Base-by-base conservation (phyloP, 2,888 invertebrate genomes). In the Glaucopsyche alexis region DNA sequence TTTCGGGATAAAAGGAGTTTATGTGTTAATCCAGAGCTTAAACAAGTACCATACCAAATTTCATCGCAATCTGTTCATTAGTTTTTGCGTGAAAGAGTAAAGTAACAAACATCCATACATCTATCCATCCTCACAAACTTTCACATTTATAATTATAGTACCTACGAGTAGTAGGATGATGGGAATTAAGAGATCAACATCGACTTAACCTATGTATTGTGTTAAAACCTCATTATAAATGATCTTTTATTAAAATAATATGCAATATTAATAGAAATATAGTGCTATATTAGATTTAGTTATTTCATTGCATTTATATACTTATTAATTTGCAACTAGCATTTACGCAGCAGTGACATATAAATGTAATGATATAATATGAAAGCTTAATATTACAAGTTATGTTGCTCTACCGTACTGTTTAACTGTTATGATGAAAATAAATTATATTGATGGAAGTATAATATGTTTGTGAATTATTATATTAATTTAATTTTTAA, bases 281-380 rank as follows among this genome's bases (percentile, higher is more conserved):
- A 60, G 69, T 69, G 69, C 69, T 69, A 69, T 69, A 69, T 69
- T 69, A 69, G 49, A 19, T 45, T 69, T 69, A 38, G 19, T 47
- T 45, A 47, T 29, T 69, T 49, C 19, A 69, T 47, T 69, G 69
- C 49, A 69, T 67, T 67, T 65, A 50, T 50, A 50, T 50, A 50
- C n/a, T 65, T 66, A n/a, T 67, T 16, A 45, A 45, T 16, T 42
- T 45, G 66, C 67, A 47, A 47, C 19, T 49, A 69, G 60, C 60
- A 60, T 29, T 29, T 60, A 29, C 29, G 1, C 8, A 55, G 11
- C 19, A 55, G 55, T 11, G 19, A 11, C 19, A 19, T 55, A 19
- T 52, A 52, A n/a, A 52, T 52, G 52, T 52, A 52, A 52, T 52
- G 55, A 60, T 60, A 29, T 60, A 60, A 29, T 60, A 60, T 60